Base-by-base conservation (phyloP, 2,888 invertebrate species). In the Athalia rosae region DNA sequence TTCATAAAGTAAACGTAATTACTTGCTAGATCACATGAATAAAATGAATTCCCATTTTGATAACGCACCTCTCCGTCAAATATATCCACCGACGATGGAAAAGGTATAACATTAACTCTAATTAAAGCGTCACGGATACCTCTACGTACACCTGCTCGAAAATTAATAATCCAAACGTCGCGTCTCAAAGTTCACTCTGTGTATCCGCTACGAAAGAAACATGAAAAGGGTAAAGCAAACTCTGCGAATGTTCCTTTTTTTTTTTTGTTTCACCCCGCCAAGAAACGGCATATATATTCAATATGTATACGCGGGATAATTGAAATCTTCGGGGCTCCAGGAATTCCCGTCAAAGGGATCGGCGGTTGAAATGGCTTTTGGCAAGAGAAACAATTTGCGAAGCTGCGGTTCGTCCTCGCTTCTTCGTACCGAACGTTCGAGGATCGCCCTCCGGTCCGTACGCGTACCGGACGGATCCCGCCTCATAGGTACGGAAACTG, bases 1-100 rank as follows among this genome's bases (percentile, higher is more conserved):
- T 69, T 41, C 43, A 11, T 3, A 53, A 56, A 56, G 69, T n/a
- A 53, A 69, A 69, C 28, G 15, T 69, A 69, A 69, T 69, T 69
- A 69, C 69, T 69, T n/a, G 53, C 28, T 41, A 41, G 56, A 69
- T 69, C 41, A 56, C 53, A 43, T 9, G 69, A 43, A 56, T 28
- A 13, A 9, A 66, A 66, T 15, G 53, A 50, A 67, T n/a, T n/a
- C 15, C 13, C 7, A 15, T 43, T 11, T 41, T 56, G 56, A 56
- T n/a, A 43, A 43, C 9, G 7, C n/a, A 13, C 9, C 5, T 28
- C 9, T 6, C 15, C 6, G n/a, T 56, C 45, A 41, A 7, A 43
- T 3, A 63, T 1, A 41, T 43, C 6, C 3, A n/a, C 13, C 56
- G 61, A 61, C 4, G 8, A 8, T 13, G 8, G 13, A 8, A 4